Evolutionary conservation across 2,888 invertebrate species (phyloP).

Genomic region (Barypeithes pellucidus): DNA sequence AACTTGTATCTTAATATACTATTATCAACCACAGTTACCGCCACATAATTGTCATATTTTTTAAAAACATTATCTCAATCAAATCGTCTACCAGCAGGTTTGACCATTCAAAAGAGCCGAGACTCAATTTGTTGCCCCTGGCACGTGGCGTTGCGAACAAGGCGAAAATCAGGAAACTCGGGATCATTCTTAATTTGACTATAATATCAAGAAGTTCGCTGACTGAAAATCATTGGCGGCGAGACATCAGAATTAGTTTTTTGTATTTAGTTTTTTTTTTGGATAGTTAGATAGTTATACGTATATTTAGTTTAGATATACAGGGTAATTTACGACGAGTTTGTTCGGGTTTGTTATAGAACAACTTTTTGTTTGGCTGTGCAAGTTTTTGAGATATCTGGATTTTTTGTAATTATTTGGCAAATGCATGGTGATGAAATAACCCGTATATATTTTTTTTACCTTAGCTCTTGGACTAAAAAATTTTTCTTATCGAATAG

Average conservation of each 20-base stretch:
- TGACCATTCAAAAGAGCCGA: neutral
- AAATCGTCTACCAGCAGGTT: neutral
- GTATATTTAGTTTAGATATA: neutral
- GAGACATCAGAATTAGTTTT: constrained; percentile 15
- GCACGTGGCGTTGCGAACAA: constrained; percentile 5
- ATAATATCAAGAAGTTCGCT: constrained; percentile 17
- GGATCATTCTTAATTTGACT: neutral
- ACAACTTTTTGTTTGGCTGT: too few relatives aligned
- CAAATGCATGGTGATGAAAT: too few relatives aligned
- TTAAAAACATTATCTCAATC: neutral
- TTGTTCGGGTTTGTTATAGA: too few relatives aligned
- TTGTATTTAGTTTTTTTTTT: neutral
- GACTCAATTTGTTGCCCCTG: constrained; percentile 4
- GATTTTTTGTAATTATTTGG: too few relatives aligned
- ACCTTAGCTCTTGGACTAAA: too few relatives aligned
- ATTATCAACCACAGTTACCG: too few relatives aligned
- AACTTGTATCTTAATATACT: too few relatives aligned
- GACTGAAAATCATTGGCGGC: constrained; percentile 22
- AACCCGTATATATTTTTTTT: too few relatives aligned
- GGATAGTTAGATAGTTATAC: neutral
- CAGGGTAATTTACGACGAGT: too few relatives aligned
- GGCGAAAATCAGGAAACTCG: constrained; percentile 1
- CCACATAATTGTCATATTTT: neutral
- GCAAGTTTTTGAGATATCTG: too few relatives aligned
- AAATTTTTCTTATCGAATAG: too few relatives aligned